A percentile compares a stretch with the other conserved stretches of the same genome.
Evolutionary conservation across 2,888 invertebrate genomes (phyloP).

Genomic region (Hoplodrina ambigua): DNA sequence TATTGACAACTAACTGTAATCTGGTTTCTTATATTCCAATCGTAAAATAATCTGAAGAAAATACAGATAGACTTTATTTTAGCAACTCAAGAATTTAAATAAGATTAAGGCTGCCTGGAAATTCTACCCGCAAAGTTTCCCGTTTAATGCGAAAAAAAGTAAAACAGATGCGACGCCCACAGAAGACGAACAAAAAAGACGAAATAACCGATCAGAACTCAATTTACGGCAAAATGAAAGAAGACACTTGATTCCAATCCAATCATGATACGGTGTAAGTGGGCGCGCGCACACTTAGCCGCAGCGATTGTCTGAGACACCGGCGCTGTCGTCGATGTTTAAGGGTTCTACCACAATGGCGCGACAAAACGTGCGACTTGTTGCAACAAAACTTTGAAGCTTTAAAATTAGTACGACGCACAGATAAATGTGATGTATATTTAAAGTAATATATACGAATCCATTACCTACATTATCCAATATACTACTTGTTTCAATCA

Average conservation of each 20-base stretch:
- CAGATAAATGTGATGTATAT: too few species aligned
- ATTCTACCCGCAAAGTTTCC: not conserved
- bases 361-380: not conserved
- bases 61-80: not conserved
- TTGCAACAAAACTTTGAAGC: not conserved
- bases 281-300: slow-evolving; percentile 50
- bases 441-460: too few species aligned
- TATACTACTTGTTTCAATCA: too few species aligned
- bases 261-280: slow-evolving; percentile 60
- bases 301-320: slow-evolving; percentile 38
- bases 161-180: slow-evolving; percentile 46
- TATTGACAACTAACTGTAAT: not conserved
- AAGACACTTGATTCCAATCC: slow-evolving; percentile 66
- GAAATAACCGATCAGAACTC: slow-evolving; percentile 53
- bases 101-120: not conserved
- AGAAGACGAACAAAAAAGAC: slow-evolving; percentile 37
- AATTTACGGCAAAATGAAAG: slow-evolving; percentile 64
- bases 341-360: not conserved
- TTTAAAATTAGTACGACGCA: not conserved
- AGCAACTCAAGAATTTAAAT: slow-evolving; percentile 13
- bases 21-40: not conserved
- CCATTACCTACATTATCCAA: too few species aligned
- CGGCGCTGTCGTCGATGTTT: not conserved
- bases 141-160: slow-evolving; percentile 39
- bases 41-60: not conserved